These are phyloP conservation scores for Bugula neritina DNA, from an alignment of 2,888 invertebrate species.

Conservation along the genomic window DNA sequence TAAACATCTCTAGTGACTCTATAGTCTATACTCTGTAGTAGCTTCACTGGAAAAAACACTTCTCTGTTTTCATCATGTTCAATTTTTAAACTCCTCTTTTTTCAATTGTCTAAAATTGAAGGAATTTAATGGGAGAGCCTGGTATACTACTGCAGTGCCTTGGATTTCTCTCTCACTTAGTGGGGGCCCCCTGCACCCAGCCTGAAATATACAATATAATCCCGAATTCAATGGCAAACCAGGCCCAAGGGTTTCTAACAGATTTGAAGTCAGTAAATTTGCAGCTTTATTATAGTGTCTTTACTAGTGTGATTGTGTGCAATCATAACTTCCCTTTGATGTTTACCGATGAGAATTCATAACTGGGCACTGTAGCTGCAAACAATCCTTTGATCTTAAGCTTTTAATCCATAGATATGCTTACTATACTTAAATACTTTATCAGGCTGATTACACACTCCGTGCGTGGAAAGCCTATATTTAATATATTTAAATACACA, in stretches of 20 bases:
- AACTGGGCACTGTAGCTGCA: slow-evolving; percentile 19
- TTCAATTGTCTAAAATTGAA: no score
- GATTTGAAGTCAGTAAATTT: not conserved
- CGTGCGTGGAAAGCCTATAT: slow-evolving; percentile 2
- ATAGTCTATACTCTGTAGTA: no score
- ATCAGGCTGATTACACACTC: slow-evolving; percentile 15
- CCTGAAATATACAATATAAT: not conserved
- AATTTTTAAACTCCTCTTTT: no score
- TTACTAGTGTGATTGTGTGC: slow-evolving; percentile 20
- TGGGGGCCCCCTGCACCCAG: not conserved
- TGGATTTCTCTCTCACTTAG: not conserved
- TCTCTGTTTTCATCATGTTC: no score
- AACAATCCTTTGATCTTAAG: slow-evolving; percentile 22
- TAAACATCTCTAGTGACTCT: no score
- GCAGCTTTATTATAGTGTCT: not conserved
- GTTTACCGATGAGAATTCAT: slow-evolving; percentile 2
- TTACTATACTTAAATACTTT: slow-evolving; percentile 18
- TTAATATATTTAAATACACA: no score
- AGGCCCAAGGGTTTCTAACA: not conserved
- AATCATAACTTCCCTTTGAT: slow-evolving; percentile 13
- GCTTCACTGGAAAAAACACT: no score
- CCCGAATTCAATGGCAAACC: not conserved
- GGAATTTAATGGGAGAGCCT: no score
- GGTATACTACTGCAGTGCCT: no score
- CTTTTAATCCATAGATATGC: slow-evolving; percentile 21